A percentile compares a stretch with the other conserved stretches of the same genome.
phyloP scores from a whole-genome alignment of 1,140 invertebrate species.

The Ceratosolen solmsi region DNA sequence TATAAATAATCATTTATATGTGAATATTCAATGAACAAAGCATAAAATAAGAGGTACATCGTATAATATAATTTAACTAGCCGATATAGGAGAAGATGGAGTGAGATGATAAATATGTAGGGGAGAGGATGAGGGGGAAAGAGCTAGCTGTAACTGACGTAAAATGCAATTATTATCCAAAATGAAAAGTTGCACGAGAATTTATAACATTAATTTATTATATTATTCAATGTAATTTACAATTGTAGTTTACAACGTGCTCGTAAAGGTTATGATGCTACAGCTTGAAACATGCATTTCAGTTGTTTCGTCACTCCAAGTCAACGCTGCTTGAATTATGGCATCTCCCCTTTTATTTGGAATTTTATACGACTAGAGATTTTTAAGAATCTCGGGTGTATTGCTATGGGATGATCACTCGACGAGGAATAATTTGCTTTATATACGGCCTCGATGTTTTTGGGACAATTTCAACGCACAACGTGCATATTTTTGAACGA shows the following conservation, averaged over 20 bases:
- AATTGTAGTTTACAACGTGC: not conserved
- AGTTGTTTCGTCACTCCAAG: not conserved
- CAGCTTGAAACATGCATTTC: too few species aligned
- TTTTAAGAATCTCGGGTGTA: not conserved
- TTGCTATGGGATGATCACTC: too few species aligned
- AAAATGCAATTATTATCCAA: not conserved
- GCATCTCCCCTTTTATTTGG: too few species aligned
- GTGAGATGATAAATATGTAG: too few species aligned
- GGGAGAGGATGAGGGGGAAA: too few species aligned
- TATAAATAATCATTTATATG: constrained; percentile 21
- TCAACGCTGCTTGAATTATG: not conserved
- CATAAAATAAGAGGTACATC: not conserved
- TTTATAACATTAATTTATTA: constrained; percentile 5
- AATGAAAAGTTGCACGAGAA: not conserved
- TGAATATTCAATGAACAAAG: not conserved
- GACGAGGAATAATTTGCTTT: not conserved
- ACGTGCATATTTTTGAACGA: too few species aligned
- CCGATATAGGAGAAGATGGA: not conserved
- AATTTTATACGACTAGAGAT: not conserved
- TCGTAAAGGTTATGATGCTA: not conserved
- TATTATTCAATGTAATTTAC: not conserved
- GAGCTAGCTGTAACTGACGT: too few species aligned
- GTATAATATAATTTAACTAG: not conserved
- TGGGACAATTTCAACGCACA: too few species aligned
- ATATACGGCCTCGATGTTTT: not conserved